Percentiles rank a stretch among this genome's conserved stretches.
These are phyloP conservation scores for Luperina nickerlii DNA, from an alignment of 2,888 invertebrate genomes.

Conservation along the genomic window DNA sequence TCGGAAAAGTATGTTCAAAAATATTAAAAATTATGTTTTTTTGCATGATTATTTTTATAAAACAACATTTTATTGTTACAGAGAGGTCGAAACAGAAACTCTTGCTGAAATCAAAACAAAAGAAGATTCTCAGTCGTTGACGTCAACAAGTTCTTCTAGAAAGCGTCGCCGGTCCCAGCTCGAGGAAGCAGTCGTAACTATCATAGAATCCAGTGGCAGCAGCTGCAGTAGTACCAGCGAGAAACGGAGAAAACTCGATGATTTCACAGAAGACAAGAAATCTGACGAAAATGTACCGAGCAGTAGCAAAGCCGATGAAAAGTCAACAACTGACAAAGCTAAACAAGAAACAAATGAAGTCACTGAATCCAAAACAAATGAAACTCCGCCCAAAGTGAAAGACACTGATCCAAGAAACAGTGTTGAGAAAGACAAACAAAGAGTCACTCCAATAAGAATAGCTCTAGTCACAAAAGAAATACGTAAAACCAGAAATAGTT, in stretches of 20 bases:
- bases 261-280: constrained; percentile 58
- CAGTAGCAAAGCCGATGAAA: constrained; percentile 56
- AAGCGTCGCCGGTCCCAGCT: constrained; percentile 83
- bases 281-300: constrained; percentile 51
- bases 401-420: constrained; percentile 66
- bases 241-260: constrained; percentile 73
- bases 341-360: constrained; percentile 41
- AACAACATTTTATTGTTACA: constrained; percentile 58
- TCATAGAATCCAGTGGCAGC: constrained; percentile 71
- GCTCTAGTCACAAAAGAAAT: constrained; percentile 72
- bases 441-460: constrained; percentile 74
- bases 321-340: constrained; percentile 44
- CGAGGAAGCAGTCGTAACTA: constrained; percentile 79
- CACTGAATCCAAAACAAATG: constrained; percentile 32
- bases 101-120: constrained; percentile 35
- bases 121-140: constrained; percentile 36
- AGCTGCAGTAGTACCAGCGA: constrained; percentile 63
- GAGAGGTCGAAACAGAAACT: constrained; percentile 73
- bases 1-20: constrained; percentile 7
- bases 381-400: constrained; percentile 49
- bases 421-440: constrained; percentile 67
- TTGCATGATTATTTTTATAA: neutral
- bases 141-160: constrained; percentile 65
- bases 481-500: constrained; percentile 66
- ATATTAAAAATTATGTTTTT: neutral